Evolutionary conservation across 1,140 invertebrate genomes (phyloP).

Genomic region (Temnothorax longispinosus): DNA sequence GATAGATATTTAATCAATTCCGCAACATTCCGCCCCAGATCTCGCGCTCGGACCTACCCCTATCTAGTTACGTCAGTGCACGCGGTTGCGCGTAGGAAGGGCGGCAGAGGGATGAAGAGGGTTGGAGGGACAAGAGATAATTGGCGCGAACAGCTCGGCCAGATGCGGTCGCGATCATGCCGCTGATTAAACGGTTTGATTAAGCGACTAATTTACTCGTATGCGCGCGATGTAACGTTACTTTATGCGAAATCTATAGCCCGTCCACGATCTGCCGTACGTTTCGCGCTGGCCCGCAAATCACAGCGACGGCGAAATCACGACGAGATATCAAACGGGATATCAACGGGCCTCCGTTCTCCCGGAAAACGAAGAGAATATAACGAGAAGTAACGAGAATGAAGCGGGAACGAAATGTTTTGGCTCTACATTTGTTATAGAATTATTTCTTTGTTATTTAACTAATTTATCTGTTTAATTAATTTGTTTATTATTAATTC

Average conservation of each 20-base stretch:
- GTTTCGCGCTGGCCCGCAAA: slow-evolving; percentile 4
- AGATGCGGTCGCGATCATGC: slow-evolving; percentile 83
- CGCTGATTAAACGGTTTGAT: slow-evolving; percentile 84
- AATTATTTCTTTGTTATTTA: no score
- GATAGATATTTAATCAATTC: not conserved
- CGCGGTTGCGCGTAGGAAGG: not conserved
- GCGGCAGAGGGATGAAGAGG: not conserved
- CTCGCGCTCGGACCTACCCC: not conserved
- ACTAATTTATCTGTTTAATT: no score
- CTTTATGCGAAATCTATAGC: slow-evolving; percentile 75
- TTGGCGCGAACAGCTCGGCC: slow-evolving; percentile 77
- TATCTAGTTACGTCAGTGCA: slow-evolving; percentile 39
- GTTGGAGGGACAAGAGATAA: slow-evolving; percentile 71
- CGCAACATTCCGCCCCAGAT: not conserved
- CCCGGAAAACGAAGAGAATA: not conserved
- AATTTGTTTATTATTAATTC: no score
- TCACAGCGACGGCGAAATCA: not conserved
- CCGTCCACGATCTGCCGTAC: slow-evolving; percentile 1
- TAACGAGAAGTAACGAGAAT: not conserved
- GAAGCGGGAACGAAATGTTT: no score
- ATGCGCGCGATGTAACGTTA: slow-evolving; percentile 71
- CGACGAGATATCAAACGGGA: slow-evolving; percentile 2
- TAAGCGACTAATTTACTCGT: slow-evolving; percentile 81
- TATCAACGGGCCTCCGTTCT: not conserved
- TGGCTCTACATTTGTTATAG: no score